Percentiles rank a stretch among this genome's conserved stretches.
Conservation (phyloP, 2,797 vertebrate species). For the Enteromius trimaculatus region DNA sequence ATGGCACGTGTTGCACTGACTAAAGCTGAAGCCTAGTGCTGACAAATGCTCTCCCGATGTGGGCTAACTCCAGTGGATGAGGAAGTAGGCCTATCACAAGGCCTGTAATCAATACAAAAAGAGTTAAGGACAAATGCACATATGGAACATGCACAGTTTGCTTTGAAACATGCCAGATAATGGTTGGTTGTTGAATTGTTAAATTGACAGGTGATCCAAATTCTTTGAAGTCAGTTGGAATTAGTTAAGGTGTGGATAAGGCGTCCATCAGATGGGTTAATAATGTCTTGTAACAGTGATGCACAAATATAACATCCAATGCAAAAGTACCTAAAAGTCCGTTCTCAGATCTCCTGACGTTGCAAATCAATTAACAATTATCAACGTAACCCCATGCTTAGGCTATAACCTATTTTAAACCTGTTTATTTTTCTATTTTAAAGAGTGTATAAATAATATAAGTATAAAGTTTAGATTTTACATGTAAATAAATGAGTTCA, state of each 20-base stretch:
- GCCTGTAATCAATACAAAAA: neutral
- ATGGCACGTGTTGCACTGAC: conserved; percentile 25
- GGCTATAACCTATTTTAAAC: neutral
- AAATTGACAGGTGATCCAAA: neutral
- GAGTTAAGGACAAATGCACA: neutral
- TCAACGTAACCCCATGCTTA: neutral
- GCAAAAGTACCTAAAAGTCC: conserved; percentile 20
- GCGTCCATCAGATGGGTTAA: neutral
- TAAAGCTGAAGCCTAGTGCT: neutral
- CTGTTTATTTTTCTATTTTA: neutral
- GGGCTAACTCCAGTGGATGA: neutral
- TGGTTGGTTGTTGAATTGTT: no score
- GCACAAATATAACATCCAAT: neutral
- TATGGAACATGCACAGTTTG: neutral
- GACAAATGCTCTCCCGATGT: neutral
- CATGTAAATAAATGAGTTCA: neutral
- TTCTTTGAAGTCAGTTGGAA: neutral
- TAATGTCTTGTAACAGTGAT: neutral
- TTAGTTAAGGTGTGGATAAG: conserved; percentile 3
- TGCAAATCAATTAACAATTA: neutral
- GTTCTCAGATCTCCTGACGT: neutral
- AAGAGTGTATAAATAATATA: no score
- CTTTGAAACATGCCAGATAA: neutral
- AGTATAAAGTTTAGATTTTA: neutral
- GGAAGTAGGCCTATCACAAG: neutral